A percentile compares a stretch with the other conserved stretches of the same genome.
phyloP scores from a whole-genome alignment of 2,797 vertebrate species.

The Poecilia velifera region DNA sequence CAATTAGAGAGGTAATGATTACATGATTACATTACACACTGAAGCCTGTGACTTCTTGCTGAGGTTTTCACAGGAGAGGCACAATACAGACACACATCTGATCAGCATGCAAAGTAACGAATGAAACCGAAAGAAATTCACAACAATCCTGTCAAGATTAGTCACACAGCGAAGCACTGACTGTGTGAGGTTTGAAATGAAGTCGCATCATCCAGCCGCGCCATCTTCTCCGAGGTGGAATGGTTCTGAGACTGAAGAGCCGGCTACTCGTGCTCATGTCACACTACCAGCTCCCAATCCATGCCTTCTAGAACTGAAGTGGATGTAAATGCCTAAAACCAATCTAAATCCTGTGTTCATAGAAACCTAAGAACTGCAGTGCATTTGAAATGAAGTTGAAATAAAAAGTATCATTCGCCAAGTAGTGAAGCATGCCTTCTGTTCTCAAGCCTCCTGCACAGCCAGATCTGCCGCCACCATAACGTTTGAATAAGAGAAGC shows the following conservation, averaged over 20 bases:
- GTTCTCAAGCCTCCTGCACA: not conserved
- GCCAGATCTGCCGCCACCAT: not conserved
- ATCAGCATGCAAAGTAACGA: not conserved
- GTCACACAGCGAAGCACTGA: not conserved
- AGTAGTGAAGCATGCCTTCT: not conserved
- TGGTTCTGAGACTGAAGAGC: not conserved
- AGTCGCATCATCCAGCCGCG: not conserved
- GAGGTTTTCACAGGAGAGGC: not conserved
- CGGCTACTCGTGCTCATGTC: not conserved
- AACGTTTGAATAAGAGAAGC: not conserved
- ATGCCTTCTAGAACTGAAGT: not conserved
- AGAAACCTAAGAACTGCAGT: not conserved
- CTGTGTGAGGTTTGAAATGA: not conserved
- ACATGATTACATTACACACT: constrained; percentile 5
- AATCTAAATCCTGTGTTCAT: not conserved
- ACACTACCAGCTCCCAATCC: not conserved
- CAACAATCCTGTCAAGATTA: not conserved
- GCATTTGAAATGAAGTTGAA: not conserved
- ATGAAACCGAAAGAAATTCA: not conserved
- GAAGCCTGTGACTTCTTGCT: not conserved
- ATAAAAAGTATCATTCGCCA: not conserved
- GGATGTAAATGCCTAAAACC: not conserved
- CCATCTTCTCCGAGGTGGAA: not conserved
- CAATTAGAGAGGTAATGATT: constrained; percentile 16
- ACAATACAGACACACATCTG: not conserved